Percentiles rank a stretch among this genome's conserved stretches.
Conservation (phyloP, 2,797 vertebrate genomes). For the Rhinophrynus dorsalis region DNA sequence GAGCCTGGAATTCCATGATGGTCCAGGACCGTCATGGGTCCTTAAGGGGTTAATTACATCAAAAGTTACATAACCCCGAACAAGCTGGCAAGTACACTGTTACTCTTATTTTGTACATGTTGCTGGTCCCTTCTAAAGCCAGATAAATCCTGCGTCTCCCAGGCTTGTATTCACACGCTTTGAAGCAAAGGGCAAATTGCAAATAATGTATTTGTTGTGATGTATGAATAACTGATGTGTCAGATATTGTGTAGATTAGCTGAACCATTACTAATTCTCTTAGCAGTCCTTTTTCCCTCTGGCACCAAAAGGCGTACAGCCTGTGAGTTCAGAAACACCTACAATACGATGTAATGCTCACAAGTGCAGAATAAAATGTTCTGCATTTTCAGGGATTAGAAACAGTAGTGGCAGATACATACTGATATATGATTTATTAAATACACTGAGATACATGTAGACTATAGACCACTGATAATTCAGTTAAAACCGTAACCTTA, state of each 20-base stretch:
- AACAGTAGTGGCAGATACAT: no score
- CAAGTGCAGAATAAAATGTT: no score
- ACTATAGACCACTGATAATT: no score
- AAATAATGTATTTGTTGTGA: constrained; percentile 3
- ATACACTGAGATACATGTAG: no score
- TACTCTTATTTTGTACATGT: neutral
- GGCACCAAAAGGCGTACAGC: neutral
- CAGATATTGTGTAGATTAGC: constrained; percentile 29
- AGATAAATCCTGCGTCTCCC: neutral
- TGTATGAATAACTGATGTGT: constrained; percentile 19
- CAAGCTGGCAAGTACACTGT: no score
- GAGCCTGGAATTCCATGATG: no score
- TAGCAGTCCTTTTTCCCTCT: constrained; percentile 1
- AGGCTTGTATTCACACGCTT: constrained; percentile 16
- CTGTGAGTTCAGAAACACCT: neutral
- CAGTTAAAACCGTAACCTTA: no score
- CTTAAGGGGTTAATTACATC: no score
- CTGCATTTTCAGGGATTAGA: no score
- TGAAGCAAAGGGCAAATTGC: constrained; percentile 1
- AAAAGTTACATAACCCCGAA: no score
- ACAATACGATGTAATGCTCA: neutral
- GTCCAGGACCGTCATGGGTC: no score
- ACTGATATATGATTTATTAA: no score
- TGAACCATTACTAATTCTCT: constrained; percentile 36
- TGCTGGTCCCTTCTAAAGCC: neutral